Conservation (phyloP, 2,797 vertebrate genomes). For the Fundulus diaphanus region DNA sequence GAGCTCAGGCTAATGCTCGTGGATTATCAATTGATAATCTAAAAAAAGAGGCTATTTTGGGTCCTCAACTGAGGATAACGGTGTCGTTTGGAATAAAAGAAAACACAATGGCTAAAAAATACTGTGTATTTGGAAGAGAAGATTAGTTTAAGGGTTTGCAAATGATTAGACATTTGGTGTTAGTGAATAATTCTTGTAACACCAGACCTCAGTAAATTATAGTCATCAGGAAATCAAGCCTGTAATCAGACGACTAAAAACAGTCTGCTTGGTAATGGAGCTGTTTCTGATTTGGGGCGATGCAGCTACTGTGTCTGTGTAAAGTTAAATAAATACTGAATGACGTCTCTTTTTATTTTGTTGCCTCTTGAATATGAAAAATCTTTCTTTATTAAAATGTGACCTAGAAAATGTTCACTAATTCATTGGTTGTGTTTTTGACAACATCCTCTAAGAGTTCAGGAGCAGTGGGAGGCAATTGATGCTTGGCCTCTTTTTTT, state of each 20-base stretch:
- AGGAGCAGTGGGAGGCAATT: not conserved
- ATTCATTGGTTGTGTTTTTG: not conserved
- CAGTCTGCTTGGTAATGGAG: constrained; percentile 10
- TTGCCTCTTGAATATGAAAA: not conserved
- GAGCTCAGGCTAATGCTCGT: not conserved
- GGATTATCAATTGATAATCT: constrained; percentile 3
- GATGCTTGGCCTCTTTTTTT: not conserved
- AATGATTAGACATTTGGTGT: constrained; percentile 15
- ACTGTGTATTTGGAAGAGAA: constrained; percentile 3
- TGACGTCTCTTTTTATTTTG: not conserved
- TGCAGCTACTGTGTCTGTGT: not conserved
- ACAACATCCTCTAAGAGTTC: not conserved
- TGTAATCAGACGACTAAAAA: constrained; percentile 22
- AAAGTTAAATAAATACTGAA: constrained; percentile 11
- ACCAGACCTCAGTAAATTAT: constrained; percentile 17
- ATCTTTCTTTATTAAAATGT: not conserved
- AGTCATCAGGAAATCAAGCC: constrained; percentile 20
- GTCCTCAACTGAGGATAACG: not conserved
- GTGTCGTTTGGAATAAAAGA: not conserved
- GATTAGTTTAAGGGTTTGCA: constrained; percentile 15
- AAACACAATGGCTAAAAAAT: not conserved
- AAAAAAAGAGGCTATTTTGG: constrained; percentile 7
- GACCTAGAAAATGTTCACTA: not conserved
- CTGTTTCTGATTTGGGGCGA: not conserved
- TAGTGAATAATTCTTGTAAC: constrained; percentile 5